Evolutionary conservation across 2,888 invertebrate genomes (phyloP).

Genomic region (Cryptocheilus praepositus): DNA sequence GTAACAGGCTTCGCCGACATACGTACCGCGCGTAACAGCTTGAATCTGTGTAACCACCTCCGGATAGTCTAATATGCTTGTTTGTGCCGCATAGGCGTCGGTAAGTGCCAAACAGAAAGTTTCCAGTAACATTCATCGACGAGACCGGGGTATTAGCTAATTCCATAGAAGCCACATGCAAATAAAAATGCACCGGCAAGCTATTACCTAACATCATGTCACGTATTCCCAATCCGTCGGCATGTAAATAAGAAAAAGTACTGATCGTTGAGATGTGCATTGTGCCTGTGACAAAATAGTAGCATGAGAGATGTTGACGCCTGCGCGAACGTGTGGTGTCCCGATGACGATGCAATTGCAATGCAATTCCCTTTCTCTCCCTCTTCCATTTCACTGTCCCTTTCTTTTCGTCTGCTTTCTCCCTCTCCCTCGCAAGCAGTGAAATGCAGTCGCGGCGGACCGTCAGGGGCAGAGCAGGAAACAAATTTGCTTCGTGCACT

Average conservation of each 20-base stretch:
- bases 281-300: too few species aligned
- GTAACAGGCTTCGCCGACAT: slow-evolving; percentile 27
- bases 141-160: too few species aligned
- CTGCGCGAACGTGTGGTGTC: background rate
- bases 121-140: too few species aligned
- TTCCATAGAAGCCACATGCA: too few species aligned
- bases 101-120: too few species aligned
- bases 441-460: slow-evolving; percentile 43
- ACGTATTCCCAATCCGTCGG: too few species aligned
- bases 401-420: too few species aligned
- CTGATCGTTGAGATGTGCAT: too few species aligned
- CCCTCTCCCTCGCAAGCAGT: slow-evolving; percentile 23
- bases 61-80: background rate
- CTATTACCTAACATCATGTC: too few species aligned
- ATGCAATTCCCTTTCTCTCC: background rate
- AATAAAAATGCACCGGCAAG: too few species aligned
- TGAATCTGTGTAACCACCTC: slow-evolving; percentile 1
- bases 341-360: slow-evolving; percentile 18
- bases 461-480: slow-evolving; percentile 50
- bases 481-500: slow-evolving; percentile 42
- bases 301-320: background rate
- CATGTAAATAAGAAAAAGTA: too few species aligned
- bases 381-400: background rate
- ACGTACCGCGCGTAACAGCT: slow-evolving; percentile 27
- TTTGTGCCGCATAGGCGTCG: slow-evolving; percentile 12